Conservation (phyloP, 2,113 vertebrate species). For the Cepphus grylle region DNA sequence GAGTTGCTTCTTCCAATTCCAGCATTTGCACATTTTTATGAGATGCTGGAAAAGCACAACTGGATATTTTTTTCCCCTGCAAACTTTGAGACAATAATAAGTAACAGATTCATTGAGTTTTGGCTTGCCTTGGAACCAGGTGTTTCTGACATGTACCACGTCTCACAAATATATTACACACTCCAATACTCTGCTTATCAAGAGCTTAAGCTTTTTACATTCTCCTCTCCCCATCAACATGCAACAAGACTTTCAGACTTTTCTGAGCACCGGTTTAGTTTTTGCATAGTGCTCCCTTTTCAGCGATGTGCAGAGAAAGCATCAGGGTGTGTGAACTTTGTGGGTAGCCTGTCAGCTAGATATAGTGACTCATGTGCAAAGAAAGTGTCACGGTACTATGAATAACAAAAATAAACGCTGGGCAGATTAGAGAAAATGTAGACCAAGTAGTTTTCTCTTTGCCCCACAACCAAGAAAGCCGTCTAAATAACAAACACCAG, state of each 20-base stretch:
- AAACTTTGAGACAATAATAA: not conserved
- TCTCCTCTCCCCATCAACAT: not conserved
- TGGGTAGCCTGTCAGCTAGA: not conserved
- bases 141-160: conserved; percentile 1
- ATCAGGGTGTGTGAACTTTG: not conserved
- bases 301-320: not conserved
- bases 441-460: not conserved
- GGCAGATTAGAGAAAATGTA: not conserved
- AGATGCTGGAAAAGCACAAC: not conserved
- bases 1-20: conserved; percentile 24
- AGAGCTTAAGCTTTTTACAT: not conserved
- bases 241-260: not conserved
- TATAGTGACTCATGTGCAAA: not conserved
- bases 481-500: not conserved
- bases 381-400: not conserved
- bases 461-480: not conserved
- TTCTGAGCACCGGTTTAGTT: not conserved
- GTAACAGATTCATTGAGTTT: not conserved
- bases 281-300: not conserved
- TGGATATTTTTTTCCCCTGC: not conserved
- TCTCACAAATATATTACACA: not conserved
- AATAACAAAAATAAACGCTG: not conserved
- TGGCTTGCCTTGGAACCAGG: not conserved
- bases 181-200: not conserved
- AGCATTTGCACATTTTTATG: conserved; percentile 23